A percentile compares a stretch with the other conserved stretches of the same genome.
Evolutionary conservation across 2,888 invertebrate genomes (phyloP).

Genomic region (Ceraclea dissimilis): DNA sequence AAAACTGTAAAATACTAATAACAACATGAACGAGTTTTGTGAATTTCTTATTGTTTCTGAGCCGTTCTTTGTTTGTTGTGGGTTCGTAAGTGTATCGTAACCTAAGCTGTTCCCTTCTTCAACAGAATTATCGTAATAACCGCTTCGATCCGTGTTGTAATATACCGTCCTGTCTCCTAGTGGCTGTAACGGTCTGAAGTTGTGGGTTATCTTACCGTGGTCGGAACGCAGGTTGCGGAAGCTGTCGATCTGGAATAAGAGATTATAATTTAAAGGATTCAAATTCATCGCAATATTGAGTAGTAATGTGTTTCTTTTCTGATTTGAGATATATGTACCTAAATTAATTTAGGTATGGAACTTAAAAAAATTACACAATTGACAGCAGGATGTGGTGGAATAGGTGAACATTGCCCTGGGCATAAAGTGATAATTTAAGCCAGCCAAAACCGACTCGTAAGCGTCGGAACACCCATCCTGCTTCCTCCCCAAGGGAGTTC

Average conservation of each 20-base stretch:
- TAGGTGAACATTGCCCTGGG: no score
- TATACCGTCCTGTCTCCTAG: constrained; percentile 61
- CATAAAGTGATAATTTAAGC: no score
- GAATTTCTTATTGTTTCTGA: not conserved
- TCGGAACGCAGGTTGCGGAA: constrained; percentile 61
- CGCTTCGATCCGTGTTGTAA: constrained; percentile 45
- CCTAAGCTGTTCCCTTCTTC: constrained; percentile 5
- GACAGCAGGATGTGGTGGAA: no score
- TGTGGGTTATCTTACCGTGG: constrained; percentile 65
- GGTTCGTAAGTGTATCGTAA: not conserved
- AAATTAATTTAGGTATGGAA: constrained; percentile 1
- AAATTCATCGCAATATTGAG: constrained; percentile 11
- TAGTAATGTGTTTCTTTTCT: no score
- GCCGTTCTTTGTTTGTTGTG: not conserved
- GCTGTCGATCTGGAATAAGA: constrained; percentile 55
- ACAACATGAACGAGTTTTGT: not conserved
- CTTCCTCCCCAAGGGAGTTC: no score
- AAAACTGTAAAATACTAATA: no score
- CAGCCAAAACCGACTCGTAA: no score
- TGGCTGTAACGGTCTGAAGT: constrained; percentile 76
- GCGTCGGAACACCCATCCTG: no score
- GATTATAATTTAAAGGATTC: constrained; percentile 4
- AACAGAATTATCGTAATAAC: constrained; percentile 34
- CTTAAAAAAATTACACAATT: constrained; percentile 13
- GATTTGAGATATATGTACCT: no score